Evolutionary conservation across 2,113 vertebrate species (phyloP).

Genomic region (Sinocyclocheilus grahami): DNA sequence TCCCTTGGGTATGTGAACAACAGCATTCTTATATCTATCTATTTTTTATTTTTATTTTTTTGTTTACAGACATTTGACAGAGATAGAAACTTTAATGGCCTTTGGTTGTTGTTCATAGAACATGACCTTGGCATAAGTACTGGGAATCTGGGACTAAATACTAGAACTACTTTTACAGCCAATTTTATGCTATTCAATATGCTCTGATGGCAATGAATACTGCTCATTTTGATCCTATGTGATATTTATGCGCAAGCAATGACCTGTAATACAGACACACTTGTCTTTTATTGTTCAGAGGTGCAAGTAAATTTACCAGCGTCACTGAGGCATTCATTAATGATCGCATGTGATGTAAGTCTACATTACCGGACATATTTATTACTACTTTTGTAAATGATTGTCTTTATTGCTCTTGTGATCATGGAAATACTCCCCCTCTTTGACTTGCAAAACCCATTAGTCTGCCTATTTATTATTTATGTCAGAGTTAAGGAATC

Average conservation of each 20-base stretch:
- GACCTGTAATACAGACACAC: constrained; percentile 62
- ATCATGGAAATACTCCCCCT: constrained; percentile 43
- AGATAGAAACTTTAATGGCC: background rate
- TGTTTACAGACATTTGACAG: background rate
- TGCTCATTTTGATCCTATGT: constrained; percentile 65
- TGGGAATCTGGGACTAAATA: background rate
- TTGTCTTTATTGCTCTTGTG: constrained; percentile 45
- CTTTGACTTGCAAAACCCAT: constrained; percentile 51
- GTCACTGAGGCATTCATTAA: constrained; percentile 43
- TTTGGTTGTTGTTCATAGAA: background rate
- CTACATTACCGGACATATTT: constrained; percentile 39
- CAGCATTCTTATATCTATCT: background rate
- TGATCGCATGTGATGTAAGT: constrained; percentile 25
- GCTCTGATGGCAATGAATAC: constrained; percentile 60
- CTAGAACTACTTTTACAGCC: constrained; percentile 31
- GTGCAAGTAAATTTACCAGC: constrained; percentile 34
- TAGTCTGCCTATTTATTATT: constrained; percentile 72
- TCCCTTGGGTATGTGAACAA: background rate
- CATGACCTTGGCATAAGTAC: background rate
- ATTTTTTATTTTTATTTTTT: no score
- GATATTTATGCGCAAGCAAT: constrained; percentile 68
- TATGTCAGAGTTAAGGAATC: constrained; percentile 62
- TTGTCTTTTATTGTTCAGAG: constrained; percentile 56
- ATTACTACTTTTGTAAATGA: constrained; percentile 48
- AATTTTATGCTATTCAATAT: constrained; percentile 53